Percentiles rank a stretch among this genome's conserved stretches.
These are phyloP conservation scores for Clunio marinus DNA, from an alignment of 2,888 invertebrate species.

Conservation along the genomic window DNA sequence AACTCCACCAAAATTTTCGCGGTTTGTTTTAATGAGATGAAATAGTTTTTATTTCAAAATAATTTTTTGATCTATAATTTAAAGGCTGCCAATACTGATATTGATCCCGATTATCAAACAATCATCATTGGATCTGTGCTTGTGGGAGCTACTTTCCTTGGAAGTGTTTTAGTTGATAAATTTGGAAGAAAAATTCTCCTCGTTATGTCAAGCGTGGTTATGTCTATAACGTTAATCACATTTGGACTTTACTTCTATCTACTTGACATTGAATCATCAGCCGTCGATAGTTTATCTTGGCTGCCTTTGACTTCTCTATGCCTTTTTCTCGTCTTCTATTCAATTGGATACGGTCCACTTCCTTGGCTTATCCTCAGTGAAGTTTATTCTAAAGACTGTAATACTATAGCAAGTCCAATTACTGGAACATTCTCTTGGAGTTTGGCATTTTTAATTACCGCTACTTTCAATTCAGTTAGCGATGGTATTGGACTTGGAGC, in stretches of 20 bases:
- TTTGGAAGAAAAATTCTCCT: conserved; percentile 69
- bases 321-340: conserved; percentile 67
- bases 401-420: conserved; percentile 65
- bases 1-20: conserved; percentile 21
- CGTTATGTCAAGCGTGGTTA: conserved; percentile 60
- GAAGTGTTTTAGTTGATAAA: conserved; percentile 68
- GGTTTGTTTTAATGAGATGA: background rate
- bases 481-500: conserved; percentile 54
- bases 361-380: conserved; percentile 75
- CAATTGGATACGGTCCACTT: conserved; percentile 73
- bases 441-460: conserved; percentile 67
- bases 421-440: conserved; percentile 73
- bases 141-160: conserved; percentile 64
- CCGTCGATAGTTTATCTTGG: conserved; percentile 54
- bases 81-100: conserved; percentile 55
- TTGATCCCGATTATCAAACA: conserved; percentile 58
- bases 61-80: background rate
- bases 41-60: background rate
- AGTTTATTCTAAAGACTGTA: conserved; percentile 67
- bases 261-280: conserved; percentile 41
- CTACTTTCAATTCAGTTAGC: conserved; percentile 58
- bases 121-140: conserved; percentile 73
- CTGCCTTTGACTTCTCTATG: conserved; percentile 65
- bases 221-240: conserved; percentile 61
- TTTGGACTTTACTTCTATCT: conserved; percentile 61